Base-by-base conservation (phyloP, 2,113 vertebrate genomes). In the Caranx ignobilis region DNA sequence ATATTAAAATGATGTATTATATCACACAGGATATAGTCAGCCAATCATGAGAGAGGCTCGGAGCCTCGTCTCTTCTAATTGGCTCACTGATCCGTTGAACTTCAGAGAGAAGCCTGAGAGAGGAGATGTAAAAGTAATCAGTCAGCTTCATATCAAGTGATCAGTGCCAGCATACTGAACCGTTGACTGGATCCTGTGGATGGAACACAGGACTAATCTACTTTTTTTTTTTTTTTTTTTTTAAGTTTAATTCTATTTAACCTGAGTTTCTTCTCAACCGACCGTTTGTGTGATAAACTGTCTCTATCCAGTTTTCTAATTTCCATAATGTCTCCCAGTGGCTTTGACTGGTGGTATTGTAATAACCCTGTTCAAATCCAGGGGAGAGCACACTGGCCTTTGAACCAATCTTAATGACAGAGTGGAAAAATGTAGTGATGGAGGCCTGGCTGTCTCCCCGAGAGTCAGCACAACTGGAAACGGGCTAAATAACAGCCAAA, bases 221-320 rank as follows among this genome's bases (percentile, higher is more conserved):
- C 71, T 75, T 41, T 18, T 75, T 54, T 41, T 67, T 19, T 74
- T 39, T 5, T 37, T 35, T 4, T 67, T 35, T 6, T 48, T 21
- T 18, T 41, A 54, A 15, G 37, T 6, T 60, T 74, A 39, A 6
- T 47, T 75, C 11, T 0, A 16, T 70, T 81, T 35, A 62, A 75
- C 78, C 15, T 4, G 18, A 39, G 43, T 37, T 37, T 72, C 56
- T 39, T 45, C 39, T 71, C 16, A 31, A 21, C 57, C 41, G 11
- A 61, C 77, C 76, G 74, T 78, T 70, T 65, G 81, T 63, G 70
- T 74, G 79, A 81, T 79, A 75, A 84, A 62, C 83, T 63, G 47
- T 82, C 83, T 82, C 60, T 67, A 52, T 85, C 89, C 75, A 65
- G 8, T 50, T 84, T 62, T 16, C 21, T 57, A 34, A 87, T 90